phyloP scores from a whole-genome alignment of 2,113 vertebrate species.

The Smithornis capensis region DNA sequence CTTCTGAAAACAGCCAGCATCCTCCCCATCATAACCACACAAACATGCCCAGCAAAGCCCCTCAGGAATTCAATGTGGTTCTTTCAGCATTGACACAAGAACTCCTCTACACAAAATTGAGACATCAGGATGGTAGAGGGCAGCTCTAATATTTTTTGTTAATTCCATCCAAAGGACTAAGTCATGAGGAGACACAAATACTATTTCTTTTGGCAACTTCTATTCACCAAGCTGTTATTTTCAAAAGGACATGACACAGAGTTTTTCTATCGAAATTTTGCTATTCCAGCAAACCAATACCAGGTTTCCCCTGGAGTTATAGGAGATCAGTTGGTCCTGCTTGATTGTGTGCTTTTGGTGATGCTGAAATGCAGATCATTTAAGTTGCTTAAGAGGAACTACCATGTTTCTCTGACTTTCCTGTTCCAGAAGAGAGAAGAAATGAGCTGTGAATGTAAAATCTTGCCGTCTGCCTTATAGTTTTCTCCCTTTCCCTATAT shows the following conservation, averaged over 20 bases:
- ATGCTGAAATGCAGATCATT: not conserved
- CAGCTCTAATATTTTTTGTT: not conserved
- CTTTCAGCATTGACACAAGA: not conserved
- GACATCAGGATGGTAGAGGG: rapidly evolving
- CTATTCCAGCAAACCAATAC: not conserved
- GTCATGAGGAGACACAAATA: not conserved
- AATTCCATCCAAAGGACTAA: not conserved
- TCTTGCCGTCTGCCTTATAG: not conserved
- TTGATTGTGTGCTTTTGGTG: not conserved
- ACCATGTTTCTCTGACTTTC: not conserved
- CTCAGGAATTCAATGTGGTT: not conserved
- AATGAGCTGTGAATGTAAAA: not conserved
- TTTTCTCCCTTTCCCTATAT: not conserved
- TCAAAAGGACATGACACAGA: not conserved
- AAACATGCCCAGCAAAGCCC: not conserved
- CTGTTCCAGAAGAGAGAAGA: not conserved
- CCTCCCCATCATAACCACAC: not conserved
- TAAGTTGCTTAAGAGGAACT: not conserved
- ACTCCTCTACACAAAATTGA: rapidly evolving
- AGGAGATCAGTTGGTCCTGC: not conserved
- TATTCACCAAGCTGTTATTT: not conserved
- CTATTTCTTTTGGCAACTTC: not conserved
- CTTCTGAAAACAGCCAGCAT: not conserved
- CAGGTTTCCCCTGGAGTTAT: not conserved
- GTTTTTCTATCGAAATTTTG: not conserved